A percentile compares a stretch with the other conserved stretches of the same genome.
Conservation (phyloP, 1,140 invertebrate genomes). For the Pteromalus puparum region DNA sequence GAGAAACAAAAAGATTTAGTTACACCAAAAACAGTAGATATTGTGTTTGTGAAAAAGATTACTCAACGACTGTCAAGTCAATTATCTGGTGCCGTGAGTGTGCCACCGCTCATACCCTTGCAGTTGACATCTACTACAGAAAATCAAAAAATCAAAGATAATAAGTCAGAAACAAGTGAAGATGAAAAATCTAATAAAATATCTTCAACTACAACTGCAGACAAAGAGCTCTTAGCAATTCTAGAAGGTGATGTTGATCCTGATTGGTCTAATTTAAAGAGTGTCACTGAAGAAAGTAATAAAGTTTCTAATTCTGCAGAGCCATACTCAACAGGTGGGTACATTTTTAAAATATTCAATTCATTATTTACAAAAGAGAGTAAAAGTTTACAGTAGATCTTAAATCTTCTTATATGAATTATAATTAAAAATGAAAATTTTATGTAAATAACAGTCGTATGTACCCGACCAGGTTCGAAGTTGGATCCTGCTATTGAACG, state of each 20-base stretch:
- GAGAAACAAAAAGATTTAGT: constrained; percentile 70
- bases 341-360: background rate
- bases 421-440: background rate
- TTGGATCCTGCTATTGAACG: constrained; percentile 72
- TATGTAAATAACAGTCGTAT: background rate
- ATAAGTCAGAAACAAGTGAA: background rate
- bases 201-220: constrained; percentile 60
- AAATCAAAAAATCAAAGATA: background rate
- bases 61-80: constrained; percentile 73
- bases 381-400: no score
- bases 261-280: constrained; percentile 72
- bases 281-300: constrained; percentile 58
- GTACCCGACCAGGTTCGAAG: constrained; percentile 58
- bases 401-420: background rate
- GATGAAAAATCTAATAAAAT: background rate
- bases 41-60: constrained; percentile 74
- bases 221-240: constrained; percentile 73
- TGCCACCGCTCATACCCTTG: constrained; percentile 61
- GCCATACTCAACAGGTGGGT: background rate
- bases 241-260: constrained; percentile 75
- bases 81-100: constrained; percentile 58
- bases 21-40: constrained; percentile 68
- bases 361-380: no score
- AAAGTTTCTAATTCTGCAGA: constrained; percentile 36
- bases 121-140: constrained; percentile 36